phyloP scores from a whole-genome alignment of 2,113 vertebrate species.

The Tiliqua scincoides region DNA sequence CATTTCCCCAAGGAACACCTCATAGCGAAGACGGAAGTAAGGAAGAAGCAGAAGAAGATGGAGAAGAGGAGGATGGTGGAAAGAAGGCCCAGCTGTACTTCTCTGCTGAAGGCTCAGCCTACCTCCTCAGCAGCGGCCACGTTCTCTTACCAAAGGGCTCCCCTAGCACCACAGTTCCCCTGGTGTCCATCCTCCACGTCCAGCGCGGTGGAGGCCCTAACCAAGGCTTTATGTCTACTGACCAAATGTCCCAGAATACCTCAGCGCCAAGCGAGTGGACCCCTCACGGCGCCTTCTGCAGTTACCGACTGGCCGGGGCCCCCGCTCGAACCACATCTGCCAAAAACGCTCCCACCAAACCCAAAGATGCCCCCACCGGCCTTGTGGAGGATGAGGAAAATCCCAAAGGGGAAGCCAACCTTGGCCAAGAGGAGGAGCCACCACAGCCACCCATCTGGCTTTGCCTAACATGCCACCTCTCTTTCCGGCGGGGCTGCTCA shows the following conservation, averaged over 20 bases:
- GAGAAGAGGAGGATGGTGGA: slow-evolving; percentile 36
- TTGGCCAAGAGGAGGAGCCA: slow-evolving; percentile 30
- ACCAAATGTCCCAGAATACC: slow-evolving; percentile 80
- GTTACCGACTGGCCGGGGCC: slow-evolving; percentile 60
- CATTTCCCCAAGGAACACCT: slow-evolving; percentile 27
- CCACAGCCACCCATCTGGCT: slow-evolving; percentile 62
- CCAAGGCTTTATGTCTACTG: slow-evolving; percentile 79
- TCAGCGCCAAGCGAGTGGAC: slow-evolving; percentile 69
- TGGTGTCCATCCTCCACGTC: slow-evolving; percentile 59
- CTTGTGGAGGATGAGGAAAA: slow-evolving; percentile 31
- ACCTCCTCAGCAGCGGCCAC: slow-evolving; percentile 58
- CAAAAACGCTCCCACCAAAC: slow-evolving; percentile 61
- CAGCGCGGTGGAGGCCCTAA: slow-evolving; percentile 69
- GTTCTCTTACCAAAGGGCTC: slow-evolving; percentile 74
- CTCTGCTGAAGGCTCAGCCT: slow-evolving; percentile 65
- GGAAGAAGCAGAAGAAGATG: slow-evolving; percentile 25
- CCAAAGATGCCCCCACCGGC: slow-evolving; percentile 72
- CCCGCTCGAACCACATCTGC: slow-evolving; percentile 55
- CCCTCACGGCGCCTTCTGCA: slow-evolving; percentile 69
- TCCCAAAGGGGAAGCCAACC: slow-evolving; percentile 20
- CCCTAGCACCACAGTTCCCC: slow-evolving; percentile 47
- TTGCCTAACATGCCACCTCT: slow-evolving; percentile 70
- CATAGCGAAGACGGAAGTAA: slow-evolving; percentile 53
- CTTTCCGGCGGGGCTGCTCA: slow-evolving; percentile 58
- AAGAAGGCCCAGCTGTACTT: slow-evolving; percentile 64